These are phyloP conservation scores for Pachyrhynchus sulphureomaculatus DNA, from an alignment of 1,140 invertebrate genomes.

Conservation along the genomic window DNA sequence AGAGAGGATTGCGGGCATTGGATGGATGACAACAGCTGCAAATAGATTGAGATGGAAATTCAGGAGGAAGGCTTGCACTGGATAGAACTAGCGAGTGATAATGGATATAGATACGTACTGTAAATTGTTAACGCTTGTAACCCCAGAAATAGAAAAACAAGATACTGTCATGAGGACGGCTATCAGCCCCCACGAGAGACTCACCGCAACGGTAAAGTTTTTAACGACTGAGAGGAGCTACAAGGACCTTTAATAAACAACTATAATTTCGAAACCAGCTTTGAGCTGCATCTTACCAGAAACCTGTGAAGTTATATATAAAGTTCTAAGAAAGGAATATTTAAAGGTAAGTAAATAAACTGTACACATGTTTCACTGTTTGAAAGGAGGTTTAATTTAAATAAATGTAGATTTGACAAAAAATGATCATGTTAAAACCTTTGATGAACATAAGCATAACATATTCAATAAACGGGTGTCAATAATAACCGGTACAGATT, in stretches of 20 bases:
- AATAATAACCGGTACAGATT: too few relatives aligned
- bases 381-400: too few relatives aligned
- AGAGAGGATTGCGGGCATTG: too few relatives aligned
- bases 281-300: constrained; percentile 1
- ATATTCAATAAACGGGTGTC: too few relatives aligned
- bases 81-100: too few relatives aligned
- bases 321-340: constrained; percentile 10
- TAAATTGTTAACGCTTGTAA: background rate
- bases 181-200: background rate
- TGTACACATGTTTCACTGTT: too few relatives aligned
- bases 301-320: constrained; percentile 8
- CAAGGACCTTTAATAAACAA: constrained; percentile 7
- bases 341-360: background rate
- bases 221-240: constrained; percentile 1
- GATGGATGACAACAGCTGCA: too few relatives aligned
- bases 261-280: constrained; percentile 10
- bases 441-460: too few relatives aligned
- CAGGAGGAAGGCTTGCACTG: too few relatives aligned
- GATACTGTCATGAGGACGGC: background rate
- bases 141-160: background rate
- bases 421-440: too few relatives aligned
- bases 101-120: background rate
- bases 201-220: background rate
- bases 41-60: too few relatives aligned
- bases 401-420: too few relatives aligned